phyloP scores from a whole-genome alignment of 2,888 invertebrate genomes.

The Dromius quadrimaculatus region DNA sequence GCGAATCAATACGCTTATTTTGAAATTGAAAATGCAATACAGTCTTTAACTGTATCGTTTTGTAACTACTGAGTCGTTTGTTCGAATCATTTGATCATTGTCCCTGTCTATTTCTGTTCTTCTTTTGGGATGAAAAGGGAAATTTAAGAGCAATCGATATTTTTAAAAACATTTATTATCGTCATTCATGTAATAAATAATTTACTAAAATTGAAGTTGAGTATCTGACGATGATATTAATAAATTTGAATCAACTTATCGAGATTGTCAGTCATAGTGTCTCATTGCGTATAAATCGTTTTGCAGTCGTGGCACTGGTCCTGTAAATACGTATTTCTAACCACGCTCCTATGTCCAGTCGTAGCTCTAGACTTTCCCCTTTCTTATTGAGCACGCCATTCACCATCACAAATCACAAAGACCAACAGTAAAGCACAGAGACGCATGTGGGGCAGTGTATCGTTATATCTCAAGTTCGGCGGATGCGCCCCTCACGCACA shows the following conservation, averaged over 20 bases:
- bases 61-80: background rate
- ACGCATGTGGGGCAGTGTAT: background rate
- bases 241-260: background rate
- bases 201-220: background rate
- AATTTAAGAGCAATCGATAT: slow-evolving; percentile 32
- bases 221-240: background rate
- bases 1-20: background rate
- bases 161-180: slow-evolving; percentile 13
- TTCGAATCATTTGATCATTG: background rate
- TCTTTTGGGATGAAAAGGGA: slow-evolving; percentile 23
- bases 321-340: slow-evolving; percentile 45
- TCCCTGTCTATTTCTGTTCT: background rate
- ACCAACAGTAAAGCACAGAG: background rate
- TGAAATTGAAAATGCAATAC: background rate
- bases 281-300: slow-evolving; percentile 39
- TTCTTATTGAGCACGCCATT: slow-evolving; percentile 18
- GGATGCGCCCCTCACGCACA: slow-evolving; percentile 23
- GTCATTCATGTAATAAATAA: background rate
- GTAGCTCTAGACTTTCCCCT: slow-evolving; percentile 48
- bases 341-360: slow-evolving; percentile 10
- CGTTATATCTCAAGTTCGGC: background rate
- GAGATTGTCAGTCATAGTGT: slow-evolving; percentile 34
- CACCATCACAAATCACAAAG: background rate
- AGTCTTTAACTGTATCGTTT: background rate
- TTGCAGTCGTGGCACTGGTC: slow-evolving; percentile 34